Conservation (phyloP, 2,888 invertebrate genomes). For the Noctua janthe region DNA sequence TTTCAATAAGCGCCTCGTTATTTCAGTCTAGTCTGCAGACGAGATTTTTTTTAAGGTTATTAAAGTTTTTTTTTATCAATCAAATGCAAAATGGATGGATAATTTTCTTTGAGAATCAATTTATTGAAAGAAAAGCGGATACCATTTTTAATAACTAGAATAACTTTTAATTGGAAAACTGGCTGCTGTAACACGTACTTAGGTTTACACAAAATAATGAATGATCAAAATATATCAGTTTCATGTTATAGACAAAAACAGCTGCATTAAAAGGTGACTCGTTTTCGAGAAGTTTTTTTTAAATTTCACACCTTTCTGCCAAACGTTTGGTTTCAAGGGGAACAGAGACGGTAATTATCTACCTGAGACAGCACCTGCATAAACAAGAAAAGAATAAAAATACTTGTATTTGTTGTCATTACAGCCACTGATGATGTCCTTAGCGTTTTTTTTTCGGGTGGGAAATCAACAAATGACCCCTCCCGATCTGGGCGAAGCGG, state of each 20-base stretch:
- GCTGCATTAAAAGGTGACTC: not conserved
- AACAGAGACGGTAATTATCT: constrained; percentile 21
- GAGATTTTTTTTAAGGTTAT: not conserved
- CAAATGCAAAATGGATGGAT: constrained; percentile 24
- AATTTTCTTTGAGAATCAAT: not conserved
- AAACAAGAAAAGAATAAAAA: constrained; percentile 41
- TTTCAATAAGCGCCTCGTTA: constrained; percentile 42
- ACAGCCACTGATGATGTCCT: constrained; percentile 7
- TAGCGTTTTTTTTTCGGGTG: too few relatives aligned
- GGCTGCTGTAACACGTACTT: not conserved
- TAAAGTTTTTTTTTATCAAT: constrained; percentile 32
- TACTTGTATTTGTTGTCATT: constrained; percentile 32
- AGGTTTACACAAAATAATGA: not conserved
- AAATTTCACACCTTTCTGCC: constrained; percentile 26
- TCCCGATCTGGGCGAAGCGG: too few relatives aligned
- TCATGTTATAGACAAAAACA: constrained; percentile 11
- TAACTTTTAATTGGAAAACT: constrained; percentile 7
- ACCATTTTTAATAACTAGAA: not conserved
- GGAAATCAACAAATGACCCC: too few relatives aligned
- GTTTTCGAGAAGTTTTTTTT: constrained; percentile 4
- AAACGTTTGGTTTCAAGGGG: constrained; percentile 21
- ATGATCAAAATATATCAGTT: not conserved
- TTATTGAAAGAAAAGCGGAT: not conserved
- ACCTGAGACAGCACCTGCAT: constrained; percentile 49
- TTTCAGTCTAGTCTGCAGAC: constrained; percentile 22